phyloP scores from a whole-genome alignment of 2,888 invertebrate genomes.

The Odontocerum albicorne region DNA sequence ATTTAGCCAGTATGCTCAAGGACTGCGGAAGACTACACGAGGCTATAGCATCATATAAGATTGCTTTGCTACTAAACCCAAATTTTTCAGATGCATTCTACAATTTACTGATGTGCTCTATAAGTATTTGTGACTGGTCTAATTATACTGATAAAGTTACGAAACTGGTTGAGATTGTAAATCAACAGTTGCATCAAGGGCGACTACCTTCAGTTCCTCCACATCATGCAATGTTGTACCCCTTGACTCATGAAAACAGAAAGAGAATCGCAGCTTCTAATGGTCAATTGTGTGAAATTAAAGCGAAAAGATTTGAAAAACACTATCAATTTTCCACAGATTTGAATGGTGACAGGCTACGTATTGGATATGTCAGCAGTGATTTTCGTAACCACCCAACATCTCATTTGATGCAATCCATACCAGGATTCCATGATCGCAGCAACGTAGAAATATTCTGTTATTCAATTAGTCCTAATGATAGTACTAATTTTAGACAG shows the following conservation, averaged over 20 bases:
- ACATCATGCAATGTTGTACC: slow-evolving; percentile 99
- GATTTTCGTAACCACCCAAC: slow-evolving; percentile 99
- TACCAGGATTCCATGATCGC: slow-evolving; percentile 90
- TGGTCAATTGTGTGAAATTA: slow-evolving; percentile 94
- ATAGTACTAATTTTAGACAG: slow-evolving; percentile 94
- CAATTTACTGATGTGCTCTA: slow-evolving; percentile 96
- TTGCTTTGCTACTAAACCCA: slow-evolving; percentile 91
- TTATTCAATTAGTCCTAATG: slow-evolving; percentile 92
- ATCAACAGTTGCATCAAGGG: slow-evolving; percentile 92
- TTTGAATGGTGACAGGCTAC: slow-evolving; percentile 66
- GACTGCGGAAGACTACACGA: slow-evolving; percentile 97
- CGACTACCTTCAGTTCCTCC: slow-evolving; percentile 97
- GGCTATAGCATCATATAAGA: slow-evolving; percentile 94
- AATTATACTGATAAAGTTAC: slow-evolving; percentile 95
- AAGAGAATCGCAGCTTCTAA: slow-evolving; percentile 94
- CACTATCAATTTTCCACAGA: slow-evolving; percentile 75
- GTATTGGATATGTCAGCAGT: slow-evolving; percentile 96
- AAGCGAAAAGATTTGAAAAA: slow-evolving; percentile 75
- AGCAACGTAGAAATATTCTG: slow-evolving; percentile 85
- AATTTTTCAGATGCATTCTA: slow-evolving; percentile 99
- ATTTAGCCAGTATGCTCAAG: slow-evolving; percentile 98
- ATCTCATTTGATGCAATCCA: slow-evolving; percentile 98
- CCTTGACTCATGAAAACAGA: slow-evolving; percentile 88
- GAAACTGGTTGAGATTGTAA: slow-evolving; percentile 88
- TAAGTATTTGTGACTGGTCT: slow-evolving; percentile 98